A percentile compares a stretch with the other conserved stretches of the same genome.
These are phyloP conservation scores for Leptothorax acervorum DNA, from an alignment of 2,888 invertebrate genomes.

Conservation along the genomic window DNA sequence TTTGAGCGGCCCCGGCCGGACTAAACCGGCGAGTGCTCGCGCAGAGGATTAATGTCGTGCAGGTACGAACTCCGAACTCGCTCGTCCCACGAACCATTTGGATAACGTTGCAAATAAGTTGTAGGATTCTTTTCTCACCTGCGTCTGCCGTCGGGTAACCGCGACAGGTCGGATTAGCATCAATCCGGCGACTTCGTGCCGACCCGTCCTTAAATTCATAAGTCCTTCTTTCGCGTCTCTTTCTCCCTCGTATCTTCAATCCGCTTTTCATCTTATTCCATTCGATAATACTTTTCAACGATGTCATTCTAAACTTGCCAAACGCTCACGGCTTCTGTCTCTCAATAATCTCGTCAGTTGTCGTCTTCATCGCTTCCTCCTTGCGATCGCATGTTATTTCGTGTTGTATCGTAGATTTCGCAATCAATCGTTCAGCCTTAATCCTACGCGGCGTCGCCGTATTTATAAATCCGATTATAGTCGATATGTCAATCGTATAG, in stretches of 20 bases:
- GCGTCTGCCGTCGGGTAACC: slow-evolving; percentile 61
- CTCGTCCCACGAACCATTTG: slow-evolving; percentile 62
- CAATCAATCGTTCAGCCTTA: slow-evolving; percentile 29
- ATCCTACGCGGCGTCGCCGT: slow-evolving; percentile 16
- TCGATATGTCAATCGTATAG: neutral
- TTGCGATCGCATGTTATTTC: slow-evolving; percentile 16
- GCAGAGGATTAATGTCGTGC: slow-evolving; percentile 72
- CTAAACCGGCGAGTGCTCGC: slow-evolving; percentile 66
- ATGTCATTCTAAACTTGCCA: slow-evolving; percentile 37
- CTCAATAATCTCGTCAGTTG: slow-evolving; percentile 38
- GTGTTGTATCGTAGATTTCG: slow-evolving; percentile 21
- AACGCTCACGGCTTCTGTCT: slow-evolving; percentile 29
- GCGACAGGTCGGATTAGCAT: slow-evolving; percentile 78
- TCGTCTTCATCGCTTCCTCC: slow-evolving; percentile 17
- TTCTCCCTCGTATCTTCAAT: slow-evolving; percentile 15
- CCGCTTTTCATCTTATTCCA: slow-evolving; percentile 15
- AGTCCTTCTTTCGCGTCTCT: slow-evolving; percentile 39
- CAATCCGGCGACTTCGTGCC: slow-evolving; percentile 75
- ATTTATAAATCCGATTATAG: slow-evolving; percentile 32
- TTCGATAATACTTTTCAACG: slow-evolving; percentile 43
- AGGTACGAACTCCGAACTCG: slow-evolving; percentile 66
- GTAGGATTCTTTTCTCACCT: slow-evolving; percentile 68
- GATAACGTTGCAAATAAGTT: slow-evolving; percentile 71
- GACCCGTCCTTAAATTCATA: slow-evolving; percentile 64
- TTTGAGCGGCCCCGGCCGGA: slow-evolving; percentile 52